Evolutionary conservation across 2,113 vertebrate species (phyloP).

Genomic region (Butorides virescens): DNA sequence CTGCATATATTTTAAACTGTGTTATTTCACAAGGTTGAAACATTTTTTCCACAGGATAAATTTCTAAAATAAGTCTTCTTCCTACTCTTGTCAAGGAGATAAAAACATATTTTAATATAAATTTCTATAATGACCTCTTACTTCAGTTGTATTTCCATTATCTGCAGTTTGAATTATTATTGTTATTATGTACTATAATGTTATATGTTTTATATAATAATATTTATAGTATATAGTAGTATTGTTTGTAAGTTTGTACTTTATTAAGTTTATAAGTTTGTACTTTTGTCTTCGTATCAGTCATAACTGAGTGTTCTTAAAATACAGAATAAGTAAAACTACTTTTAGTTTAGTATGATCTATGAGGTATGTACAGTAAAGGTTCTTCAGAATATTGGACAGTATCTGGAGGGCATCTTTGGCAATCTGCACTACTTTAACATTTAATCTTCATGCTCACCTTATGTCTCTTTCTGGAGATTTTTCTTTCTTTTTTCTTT

Average conservation of each 20-base stretch:
- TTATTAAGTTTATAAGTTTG: neutral
- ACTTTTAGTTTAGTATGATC: neutral
- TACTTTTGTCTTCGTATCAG: neutral
- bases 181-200: neutral
- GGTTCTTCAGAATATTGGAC: neutral
- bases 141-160: neutral
- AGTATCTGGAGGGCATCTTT: neutral
- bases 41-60: neutral
- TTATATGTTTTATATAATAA: too few relatives aligned
- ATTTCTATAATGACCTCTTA: neutral
- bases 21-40: neutral
- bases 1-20: neutral
- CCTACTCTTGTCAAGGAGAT: neutral
- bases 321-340: neutral
- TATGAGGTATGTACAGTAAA: neutral
- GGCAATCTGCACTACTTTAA: neutral
- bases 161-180: neutral
- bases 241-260: neutral
- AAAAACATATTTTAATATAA: neutral
- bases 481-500: neutral
- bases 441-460: neutral
- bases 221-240: neutral
- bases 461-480: neutral
- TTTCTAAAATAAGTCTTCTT: neutral
- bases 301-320: neutral